A percentile compares a stretch with the other conserved stretches of the same genome.
These are phyloP conservation scores for Podilymbus podiceps DNA, from an alignment of 2,113 vertebrate genomes.

Conservation along the genomic window DNA sequence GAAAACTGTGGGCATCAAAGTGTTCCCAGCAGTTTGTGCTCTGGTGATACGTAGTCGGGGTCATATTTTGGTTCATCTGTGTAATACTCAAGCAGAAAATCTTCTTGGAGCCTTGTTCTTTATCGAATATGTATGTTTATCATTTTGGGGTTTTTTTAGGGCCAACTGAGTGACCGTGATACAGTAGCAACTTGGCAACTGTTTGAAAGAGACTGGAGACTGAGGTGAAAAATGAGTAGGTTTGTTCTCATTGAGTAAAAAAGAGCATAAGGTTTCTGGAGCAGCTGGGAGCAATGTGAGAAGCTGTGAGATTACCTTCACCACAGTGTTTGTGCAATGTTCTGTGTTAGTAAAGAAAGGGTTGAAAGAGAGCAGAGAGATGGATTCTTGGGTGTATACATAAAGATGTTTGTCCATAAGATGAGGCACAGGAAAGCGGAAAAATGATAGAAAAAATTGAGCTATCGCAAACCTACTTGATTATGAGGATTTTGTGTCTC, in stretches of 20 bases:
- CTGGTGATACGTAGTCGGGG: neutral
- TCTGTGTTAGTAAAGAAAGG: neutral
- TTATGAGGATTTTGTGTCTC: neutral
- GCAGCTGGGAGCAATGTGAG: neutral
- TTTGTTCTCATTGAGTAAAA: neutral
- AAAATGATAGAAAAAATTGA: neutral
- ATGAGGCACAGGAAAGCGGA: neutral
- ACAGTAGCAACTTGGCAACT: neutral
- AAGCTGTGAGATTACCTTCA: conserved; percentile 21
- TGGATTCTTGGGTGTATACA: neutral
- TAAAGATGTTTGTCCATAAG: neutral
- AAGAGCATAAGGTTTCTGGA: neutral
- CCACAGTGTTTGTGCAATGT: neutral
- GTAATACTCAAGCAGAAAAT: neutral
- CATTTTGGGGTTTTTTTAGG: neutral
- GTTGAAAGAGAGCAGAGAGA: neutral
- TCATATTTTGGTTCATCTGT: neutral
- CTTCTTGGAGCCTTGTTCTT: neutral
- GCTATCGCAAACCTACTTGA: neutral
- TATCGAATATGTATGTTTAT: neutral
- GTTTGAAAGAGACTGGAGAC: neutral
- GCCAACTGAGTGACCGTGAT: neutral
- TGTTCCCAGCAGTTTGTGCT: neutral
- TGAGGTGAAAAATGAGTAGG: neutral
- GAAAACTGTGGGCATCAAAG: neutral